Base-by-base conservation (phyloP, 2,797 vertebrate species). In the Sebastes vulpes region DNA sequence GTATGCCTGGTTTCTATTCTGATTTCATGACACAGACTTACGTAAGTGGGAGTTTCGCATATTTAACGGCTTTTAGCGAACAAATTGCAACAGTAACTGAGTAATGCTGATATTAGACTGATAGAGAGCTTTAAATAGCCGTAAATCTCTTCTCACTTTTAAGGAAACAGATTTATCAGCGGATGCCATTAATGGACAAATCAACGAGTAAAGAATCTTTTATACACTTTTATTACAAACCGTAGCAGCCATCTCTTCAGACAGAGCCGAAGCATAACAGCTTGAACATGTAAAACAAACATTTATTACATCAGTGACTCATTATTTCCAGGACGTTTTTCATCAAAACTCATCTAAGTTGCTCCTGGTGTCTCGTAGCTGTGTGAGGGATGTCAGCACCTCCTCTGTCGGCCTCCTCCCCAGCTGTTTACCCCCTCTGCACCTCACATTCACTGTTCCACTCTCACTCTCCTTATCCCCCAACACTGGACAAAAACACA, bases 401-500 rank as follows among this genome's bases (percentile, higher is more conserved):
- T 93, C 93, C 0, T 89, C 58, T 12, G 96, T 59, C 2, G 72
- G 76, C 64, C 88, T 89, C 79, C 95, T 96, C 0, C 98, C 98
- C 1, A 97, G 93, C 59, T 92, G 97, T 31, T 86, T 94, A 8
- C 95, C 95, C 12, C 94, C 93, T 75, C 98, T 95, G 9, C 93
- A 97, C 31, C 98, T 95, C 12, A 98, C 65, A 9, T 88, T 98
- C 70, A 98, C 97, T 0, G 96, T 96, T 29, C 89, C 90, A 18
- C 78, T 93, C 12, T 82, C 93, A 23, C 88, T 86, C 90, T 99
- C 98, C 81, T 95, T 96, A 75, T 95, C 96, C 4, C 98, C 98
- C 9, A 98, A 94, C 85, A 98, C 98, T 98, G 90, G 2, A 26
- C 29, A 79, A 52, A 77, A 25, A 70, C 52, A 84, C 11, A 59